These are phyloP conservation scores for Tympanoctomys barrerae DNA, from an alignment of 2,797 vertebrate species.

Conservation along the genomic window DNA sequence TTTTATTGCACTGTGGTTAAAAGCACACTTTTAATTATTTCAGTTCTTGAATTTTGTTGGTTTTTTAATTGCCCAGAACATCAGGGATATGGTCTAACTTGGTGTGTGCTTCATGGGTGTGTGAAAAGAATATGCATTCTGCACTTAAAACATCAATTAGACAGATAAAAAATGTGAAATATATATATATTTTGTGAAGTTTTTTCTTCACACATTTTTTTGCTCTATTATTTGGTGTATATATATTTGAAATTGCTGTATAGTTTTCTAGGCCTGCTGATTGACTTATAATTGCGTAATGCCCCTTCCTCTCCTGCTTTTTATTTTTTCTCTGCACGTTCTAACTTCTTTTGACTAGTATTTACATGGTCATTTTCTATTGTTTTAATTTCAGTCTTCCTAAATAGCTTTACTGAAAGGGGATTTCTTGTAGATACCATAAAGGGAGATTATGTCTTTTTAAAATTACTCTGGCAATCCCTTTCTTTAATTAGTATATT, in stretches of 20 bases:
- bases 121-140: no score
- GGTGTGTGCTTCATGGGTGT: background rate
- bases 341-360: background rate
- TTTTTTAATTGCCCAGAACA: background rate
- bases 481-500: background rate
- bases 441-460: background rate
- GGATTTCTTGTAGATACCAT: background rate
- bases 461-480: background rate
- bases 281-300: background rate
- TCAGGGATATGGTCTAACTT: background rate
- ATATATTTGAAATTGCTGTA: background rate
- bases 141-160: background rate
- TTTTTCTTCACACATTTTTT: background rate
- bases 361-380: background rate
- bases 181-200: no score
- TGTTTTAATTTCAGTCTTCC: background rate
- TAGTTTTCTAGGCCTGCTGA: background rate
- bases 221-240: background rate
- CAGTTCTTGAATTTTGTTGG: background rate
- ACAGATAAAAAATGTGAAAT: background rate
- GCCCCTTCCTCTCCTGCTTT: background rate
- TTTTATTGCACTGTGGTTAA: background rate
- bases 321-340: background rate
- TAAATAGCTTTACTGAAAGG: background rate
- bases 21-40: background rate